Percentiles rank a stretch among this genome's conserved stretches.
These are phyloP conservation scores for Cheilosia urbana DNA, from an alignment of 2,888 invertebrate genomes.

Conservation along the genomic window DNA sequence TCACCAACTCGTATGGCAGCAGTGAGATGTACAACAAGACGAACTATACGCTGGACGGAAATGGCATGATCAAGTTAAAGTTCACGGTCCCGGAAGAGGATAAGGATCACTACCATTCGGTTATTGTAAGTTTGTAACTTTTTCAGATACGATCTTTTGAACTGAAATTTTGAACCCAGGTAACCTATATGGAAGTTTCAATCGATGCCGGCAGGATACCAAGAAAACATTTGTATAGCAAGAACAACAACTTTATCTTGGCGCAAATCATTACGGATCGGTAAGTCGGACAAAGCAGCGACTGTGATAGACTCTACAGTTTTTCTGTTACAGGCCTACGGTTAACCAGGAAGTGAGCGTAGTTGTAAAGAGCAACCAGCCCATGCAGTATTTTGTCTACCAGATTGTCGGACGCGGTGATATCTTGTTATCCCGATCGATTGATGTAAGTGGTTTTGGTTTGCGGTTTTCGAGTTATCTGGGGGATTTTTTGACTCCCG, in stretches of 20 bases:
- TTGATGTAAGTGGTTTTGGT: slow-evolving; percentile 84
- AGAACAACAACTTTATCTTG: slow-evolving; percentile 76
- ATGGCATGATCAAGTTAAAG: slow-evolving; percentile 81
- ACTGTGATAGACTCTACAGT: not conserved
- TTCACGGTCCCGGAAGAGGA: slow-evolving; percentile 82
- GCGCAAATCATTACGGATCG: slow-evolving; percentile 63
- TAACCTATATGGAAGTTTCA: slow-evolving; percentile 90
- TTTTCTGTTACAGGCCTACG: slow-evolving; percentile 82
- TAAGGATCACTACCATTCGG: slow-evolving; percentile 81
- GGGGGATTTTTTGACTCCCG: too few species aligned
- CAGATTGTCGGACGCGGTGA: slow-evolving; percentile 94
- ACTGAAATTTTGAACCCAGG: slow-evolving; percentile 83
- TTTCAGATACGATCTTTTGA: not conserved
- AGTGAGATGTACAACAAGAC: slow-evolving; percentile 82
- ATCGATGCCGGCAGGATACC: slow-evolving; percentile 82
- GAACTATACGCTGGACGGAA: slow-evolving; percentile 79
- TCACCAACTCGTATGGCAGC: slow-evolving; percentile 82
- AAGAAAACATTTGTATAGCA: slow-evolving; percentile 80
- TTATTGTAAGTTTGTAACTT: slow-evolving; percentile 79
- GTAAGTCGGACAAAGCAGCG: slow-evolving; percentile 13
- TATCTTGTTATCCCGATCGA: slow-evolving; percentile 90
- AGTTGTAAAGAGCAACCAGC: slow-evolving; percentile 90
- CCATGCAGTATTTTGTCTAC: slow-evolving; percentile 91
- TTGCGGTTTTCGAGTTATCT: not conserved
- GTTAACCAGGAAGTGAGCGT: slow-evolving; percentile 91